Evolutionary conservation across 2,888 invertebrate genomes (phyloP).

Genomic region (Sthenelais limicola): DNA sequence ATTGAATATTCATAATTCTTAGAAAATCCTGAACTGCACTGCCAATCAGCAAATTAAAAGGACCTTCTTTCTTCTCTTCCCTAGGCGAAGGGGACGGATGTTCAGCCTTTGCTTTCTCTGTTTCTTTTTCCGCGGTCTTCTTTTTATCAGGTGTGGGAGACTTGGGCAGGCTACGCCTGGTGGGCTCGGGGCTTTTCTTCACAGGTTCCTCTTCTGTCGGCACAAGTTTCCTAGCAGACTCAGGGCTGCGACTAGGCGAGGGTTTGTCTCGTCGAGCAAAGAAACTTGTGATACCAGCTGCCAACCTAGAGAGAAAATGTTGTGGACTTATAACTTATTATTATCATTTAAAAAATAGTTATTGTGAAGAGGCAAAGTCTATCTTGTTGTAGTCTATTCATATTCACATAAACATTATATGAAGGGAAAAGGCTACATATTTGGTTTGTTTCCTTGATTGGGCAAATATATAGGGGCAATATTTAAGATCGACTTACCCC

Average conservation of each 20-base stretch:
- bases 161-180: slow-evolving; percentile 7
- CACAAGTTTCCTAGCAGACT: background rate
- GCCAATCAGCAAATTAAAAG: background rate
- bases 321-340: no score
- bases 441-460: no score
- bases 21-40: no score
- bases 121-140: background rate
- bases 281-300: slow-evolving; percentile 25
- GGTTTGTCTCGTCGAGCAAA: slow-evolving; percentile 19
- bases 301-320: no score
- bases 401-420: no score
- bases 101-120: background rate
- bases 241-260: slow-evolving; percentile 6
- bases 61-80: slow-evolving; percentile 16
- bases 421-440: no score
- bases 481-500: no score
- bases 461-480: no score
- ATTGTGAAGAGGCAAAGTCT: no score
- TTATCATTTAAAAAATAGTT: no score
- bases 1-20: no score
- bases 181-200: slow-evolving; percentile 5
- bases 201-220: background rate
- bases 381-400: no score
- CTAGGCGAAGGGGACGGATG: background rate
- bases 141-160: slow-evolving; percentile 5